phyloP scores from a whole-genome alignment of 2,113 vertebrate species.

The Sphaerodactylus townsendi region DNA sequence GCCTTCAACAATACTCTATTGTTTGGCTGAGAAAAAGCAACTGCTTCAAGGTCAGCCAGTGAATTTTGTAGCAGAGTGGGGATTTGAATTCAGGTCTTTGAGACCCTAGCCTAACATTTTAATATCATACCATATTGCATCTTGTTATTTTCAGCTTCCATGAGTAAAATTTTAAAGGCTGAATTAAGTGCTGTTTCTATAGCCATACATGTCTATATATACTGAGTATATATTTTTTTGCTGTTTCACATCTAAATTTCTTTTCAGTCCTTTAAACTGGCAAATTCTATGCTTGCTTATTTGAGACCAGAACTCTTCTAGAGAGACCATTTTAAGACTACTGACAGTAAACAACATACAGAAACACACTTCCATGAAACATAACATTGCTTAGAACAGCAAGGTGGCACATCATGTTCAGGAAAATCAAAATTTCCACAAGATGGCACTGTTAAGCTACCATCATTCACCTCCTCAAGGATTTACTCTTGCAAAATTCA shows the following conservation, averaged over 20 bases:
- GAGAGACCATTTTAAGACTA: neutral
- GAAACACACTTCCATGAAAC: neutral
- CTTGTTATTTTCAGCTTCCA: too few species aligned
- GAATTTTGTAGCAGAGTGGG: too few species aligned
- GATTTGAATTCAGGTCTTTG: too few species aligned
- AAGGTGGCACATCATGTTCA: neutral
- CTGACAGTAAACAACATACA: neutral
- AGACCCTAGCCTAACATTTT: too few species aligned
- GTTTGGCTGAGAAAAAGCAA: too few species aligned
- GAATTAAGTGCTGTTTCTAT: neutral
- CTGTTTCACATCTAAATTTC: neutral
- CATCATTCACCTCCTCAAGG: neutral
- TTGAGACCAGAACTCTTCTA: neutral
- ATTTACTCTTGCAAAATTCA: neutral
- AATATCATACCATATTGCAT: too few species aligned
- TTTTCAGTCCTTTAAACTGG: neutral
- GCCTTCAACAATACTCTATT: too few species aligned
- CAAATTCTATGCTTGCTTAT: neutral
- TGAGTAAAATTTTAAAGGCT: neutral
- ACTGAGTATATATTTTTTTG: neutral
- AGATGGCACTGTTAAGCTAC: slow-evolving; percentile 62
- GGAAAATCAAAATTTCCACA: slow-evolving; percentile 19
- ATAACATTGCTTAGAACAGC: neutral
- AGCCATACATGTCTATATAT: neutral
- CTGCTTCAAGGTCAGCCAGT: too few species aligned